Conservation (phyloP, 2,888 invertebrate species). For the Cephus pulcher region DNA sequence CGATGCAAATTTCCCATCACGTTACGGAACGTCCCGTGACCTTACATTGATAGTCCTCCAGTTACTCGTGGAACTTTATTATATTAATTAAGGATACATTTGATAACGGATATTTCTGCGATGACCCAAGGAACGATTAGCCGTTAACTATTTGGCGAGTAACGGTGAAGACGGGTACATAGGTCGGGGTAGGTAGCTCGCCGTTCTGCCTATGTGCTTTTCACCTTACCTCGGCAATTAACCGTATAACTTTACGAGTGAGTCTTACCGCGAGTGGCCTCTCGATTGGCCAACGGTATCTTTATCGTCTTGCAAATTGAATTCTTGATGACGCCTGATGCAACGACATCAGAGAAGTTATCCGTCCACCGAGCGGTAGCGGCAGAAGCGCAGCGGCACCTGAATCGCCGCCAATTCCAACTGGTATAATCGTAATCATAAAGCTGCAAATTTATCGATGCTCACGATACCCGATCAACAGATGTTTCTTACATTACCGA, state of each 20-base stretch:
- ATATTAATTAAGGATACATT: background rate
- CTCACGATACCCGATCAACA: background rate
- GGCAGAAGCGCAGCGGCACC: background rate
- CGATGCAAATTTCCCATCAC: constrained; percentile 40
- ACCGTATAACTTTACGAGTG: constrained; percentile 49
- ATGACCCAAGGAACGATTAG: constrained; percentile 6
- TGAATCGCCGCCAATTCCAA: background rate
- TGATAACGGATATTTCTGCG: background rate
- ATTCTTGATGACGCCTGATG: constrained; percentile 45
- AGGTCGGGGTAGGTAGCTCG: background rate
- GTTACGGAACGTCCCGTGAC: background rate
- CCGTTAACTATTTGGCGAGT: constrained; percentile 46
- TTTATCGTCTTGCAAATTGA: constrained; percentile 50
- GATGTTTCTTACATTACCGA: background rate
- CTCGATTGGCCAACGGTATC: constrained; percentile 17
- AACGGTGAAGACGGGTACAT: constrained; percentile 25
- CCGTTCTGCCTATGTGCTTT: constrained; percentile 1
- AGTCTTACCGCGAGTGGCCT: constrained; percentile 17
- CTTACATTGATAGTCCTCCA: background rate
- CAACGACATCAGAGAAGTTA: constrained; percentile 14
- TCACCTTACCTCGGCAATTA: constrained; percentile 42
- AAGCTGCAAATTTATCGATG: constrained; percentile 18
- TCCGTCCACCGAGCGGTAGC: constrained; percentile 4
- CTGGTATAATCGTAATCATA: constrained; percentile 12
- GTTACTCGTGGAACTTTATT: background rate